phyloP scores from a whole-genome alignment of 1,140 invertebrate genomes.

The Calliopsis andreniformis region DNA sequence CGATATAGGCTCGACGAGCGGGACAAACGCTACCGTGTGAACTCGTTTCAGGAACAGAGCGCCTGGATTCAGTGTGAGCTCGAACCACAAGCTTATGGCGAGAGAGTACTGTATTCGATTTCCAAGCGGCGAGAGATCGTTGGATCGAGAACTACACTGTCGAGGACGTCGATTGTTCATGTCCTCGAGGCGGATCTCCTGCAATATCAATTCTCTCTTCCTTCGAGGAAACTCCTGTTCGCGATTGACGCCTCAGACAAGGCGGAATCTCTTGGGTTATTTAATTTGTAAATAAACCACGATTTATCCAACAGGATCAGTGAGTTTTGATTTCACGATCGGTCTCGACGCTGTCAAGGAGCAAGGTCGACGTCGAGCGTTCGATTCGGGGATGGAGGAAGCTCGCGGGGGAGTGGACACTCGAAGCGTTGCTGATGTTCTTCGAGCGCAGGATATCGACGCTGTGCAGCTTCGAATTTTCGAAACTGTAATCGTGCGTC shows the following conservation, averaged over 20 bases:
- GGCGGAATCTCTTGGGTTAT: conserved; percentile 3
- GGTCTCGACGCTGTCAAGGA: too few species aligned
- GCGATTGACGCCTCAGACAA: neutral
- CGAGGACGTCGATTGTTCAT: neutral
- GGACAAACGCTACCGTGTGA: too few species aligned
- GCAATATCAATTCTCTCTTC: neutral
- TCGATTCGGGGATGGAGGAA: conserved; percentile 1
- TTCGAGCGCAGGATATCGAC: conserved; percentile 27
- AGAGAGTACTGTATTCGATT: too few species aligned
- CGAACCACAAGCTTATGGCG: too few species aligned
- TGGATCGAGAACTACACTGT: too few species aligned
- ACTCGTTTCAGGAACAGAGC: too few species aligned
- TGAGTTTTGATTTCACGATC: neutral
- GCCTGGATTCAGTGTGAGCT: too few species aligned
- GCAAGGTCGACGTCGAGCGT: neutral
- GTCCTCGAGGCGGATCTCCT: neutral
- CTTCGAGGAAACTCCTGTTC: neutral
- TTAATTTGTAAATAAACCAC: conserved; percentile 40
- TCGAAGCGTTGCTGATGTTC: conserved; percentile 24
- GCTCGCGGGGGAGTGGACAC: neutral
- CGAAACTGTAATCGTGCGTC: too few species aligned
- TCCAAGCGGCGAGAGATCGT: too few species aligned
- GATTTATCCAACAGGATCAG: neutral
- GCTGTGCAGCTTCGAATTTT: conserved; percentile 24
- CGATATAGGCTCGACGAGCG: too few species aligned